A percentile compares a stretch with the other conserved stretches of the same genome.
These are phyloP conservation scores for Mustela lutreola DNA, from an alignment of 2,113 vertebrate genomes.

Conservation along the genomic window DNA sequence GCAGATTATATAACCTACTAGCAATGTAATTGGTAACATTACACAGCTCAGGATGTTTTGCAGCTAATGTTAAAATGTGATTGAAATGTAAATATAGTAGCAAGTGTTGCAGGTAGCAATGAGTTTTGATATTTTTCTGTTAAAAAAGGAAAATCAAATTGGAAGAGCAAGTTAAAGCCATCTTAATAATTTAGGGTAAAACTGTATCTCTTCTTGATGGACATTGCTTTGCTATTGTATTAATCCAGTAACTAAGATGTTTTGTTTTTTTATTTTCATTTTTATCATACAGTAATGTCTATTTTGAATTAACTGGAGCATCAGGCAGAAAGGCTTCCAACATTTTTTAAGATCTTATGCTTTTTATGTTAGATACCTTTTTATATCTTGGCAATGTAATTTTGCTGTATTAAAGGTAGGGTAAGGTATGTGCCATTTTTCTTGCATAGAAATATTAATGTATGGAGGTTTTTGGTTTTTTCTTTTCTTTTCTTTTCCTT, in stretches of 20 bases:
- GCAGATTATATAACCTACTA: constrained; percentile 76
- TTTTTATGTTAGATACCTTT: neutral
- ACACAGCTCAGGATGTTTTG: neutral
- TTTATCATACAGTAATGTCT: neutral
- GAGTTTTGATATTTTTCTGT: neutral
- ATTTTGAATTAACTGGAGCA: neutral
- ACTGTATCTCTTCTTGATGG: neutral
- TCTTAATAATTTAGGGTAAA: neutral
- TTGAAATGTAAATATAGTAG: neutral
- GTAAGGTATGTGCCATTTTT: neutral
- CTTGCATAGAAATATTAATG: neutral
- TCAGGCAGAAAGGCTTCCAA: neutral
- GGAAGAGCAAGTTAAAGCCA: neutral
- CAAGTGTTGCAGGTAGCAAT: neutral
- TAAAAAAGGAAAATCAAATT: constrained; percentile 13
- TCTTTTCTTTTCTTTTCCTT: neutral
- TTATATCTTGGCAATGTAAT: neutral
- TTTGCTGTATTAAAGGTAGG: neutral
- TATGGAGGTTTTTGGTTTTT: neutral
- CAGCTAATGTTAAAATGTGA: constrained; percentile 26
- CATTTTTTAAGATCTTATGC: neutral
- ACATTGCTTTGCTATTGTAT: neutral
- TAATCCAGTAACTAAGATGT: neutral
- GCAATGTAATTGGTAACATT: constrained; percentile 8
- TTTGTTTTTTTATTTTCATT: neutral